phyloP scores from a whole-genome alignment of 2,113 vertebrate genomes.

The Cyphotilapia sp. region DNA sequence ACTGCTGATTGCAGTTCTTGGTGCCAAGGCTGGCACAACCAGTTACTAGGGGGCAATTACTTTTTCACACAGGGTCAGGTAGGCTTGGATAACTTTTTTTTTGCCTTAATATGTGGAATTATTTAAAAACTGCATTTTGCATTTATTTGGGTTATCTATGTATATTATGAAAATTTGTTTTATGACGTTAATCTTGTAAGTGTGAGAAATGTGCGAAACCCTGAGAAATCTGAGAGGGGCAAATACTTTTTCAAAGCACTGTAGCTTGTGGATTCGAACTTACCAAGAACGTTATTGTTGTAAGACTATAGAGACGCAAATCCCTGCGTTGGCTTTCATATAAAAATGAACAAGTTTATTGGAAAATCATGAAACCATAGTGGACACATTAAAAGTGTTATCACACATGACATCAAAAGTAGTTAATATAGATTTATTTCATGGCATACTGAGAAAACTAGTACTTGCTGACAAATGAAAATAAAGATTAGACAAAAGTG shows the following conservation, averaged over 20 bases:
- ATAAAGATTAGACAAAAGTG: neutral
- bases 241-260: neutral
- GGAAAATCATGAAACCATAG: neutral
- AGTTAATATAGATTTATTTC: neutral
- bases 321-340: fast-evolving
- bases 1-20: neutral
- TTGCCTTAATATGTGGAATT: neutral
- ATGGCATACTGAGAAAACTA: neutral
- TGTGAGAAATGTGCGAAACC: neutral
- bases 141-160: neutral
- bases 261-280: neutral
- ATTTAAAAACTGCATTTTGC: neutral
- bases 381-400: neutral
- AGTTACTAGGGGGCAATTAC: neutral
- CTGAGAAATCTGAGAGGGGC: fast-evolving
- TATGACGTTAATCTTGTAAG: neutral
- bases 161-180: neutral
- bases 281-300: fast-evolving
- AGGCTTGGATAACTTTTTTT: neutral
- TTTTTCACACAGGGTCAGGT: neutral
- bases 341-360: neutral
- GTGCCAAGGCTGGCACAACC: neutral
- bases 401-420: neutral
- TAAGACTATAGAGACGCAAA: neutral
- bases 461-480: neutral